These are phyloP conservation scores for Lepidurus arcticus DNA, from an alignment of 1,140 invertebrate genomes.

Conservation along the genomic window DNA sequence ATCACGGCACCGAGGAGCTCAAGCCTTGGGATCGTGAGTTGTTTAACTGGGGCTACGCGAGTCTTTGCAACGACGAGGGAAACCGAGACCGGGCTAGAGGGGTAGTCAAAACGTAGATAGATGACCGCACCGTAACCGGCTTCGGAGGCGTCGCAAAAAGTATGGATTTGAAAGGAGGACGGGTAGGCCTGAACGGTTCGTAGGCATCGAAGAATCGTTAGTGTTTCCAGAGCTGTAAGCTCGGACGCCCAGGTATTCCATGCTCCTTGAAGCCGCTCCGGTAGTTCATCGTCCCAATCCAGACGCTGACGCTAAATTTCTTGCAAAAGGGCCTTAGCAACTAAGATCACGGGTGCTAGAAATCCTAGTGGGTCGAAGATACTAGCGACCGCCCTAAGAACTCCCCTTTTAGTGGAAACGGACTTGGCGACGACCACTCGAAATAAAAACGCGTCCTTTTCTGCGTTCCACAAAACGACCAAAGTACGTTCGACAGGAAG, in stretches of 20 bases:
- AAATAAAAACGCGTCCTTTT: no score
- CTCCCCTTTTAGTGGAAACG: no score
- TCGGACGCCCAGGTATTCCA: slow-evolving; percentile 33
- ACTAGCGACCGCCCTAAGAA: no score
- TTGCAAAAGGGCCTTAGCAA: no score
- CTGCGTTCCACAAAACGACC: no score
- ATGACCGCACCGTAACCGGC: neutral
- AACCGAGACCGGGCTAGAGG: neutral
- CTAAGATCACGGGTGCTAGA: no score
- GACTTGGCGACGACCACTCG: no score
- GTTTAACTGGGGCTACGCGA: neutral
- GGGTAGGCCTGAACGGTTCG: neutral
- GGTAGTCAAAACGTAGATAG: neutral
- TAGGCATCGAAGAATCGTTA: slow-evolving; percentile 33
- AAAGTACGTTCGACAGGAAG: no score
- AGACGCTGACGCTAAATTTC: no score
- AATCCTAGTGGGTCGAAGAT: no score
- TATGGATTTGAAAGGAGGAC: neutral
- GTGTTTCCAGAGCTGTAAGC: neutral
- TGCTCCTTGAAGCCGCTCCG: slow-evolving; percentile 27
- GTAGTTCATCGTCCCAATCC: no score
- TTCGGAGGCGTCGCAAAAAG: slow-evolving; percentile 7
- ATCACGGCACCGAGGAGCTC: slow-evolving; percentile 39
- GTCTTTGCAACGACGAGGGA: neutral
- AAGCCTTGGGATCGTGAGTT: neutral